Base-by-base conservation (phyloP, 2,888 invertebrate genomes). In the Lepidochrysops patricia region DNA sequence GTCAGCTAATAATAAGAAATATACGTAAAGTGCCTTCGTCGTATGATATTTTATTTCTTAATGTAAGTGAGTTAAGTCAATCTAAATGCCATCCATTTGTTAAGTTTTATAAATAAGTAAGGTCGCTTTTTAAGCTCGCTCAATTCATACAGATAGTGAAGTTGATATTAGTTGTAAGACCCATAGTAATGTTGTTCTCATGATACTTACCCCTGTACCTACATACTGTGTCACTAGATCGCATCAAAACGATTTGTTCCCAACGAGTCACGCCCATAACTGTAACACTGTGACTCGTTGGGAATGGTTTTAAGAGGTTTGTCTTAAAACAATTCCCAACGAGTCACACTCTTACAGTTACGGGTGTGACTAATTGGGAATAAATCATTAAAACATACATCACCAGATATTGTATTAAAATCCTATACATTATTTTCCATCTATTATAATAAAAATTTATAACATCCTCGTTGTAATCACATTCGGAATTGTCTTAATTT, bases 1-100 rank as follows among this genome's bases (percentile, higher is more conserved):
- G 75, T 71, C 67, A 67, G 82, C 81, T 84, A 81, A 54, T 81
- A 74, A 68, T 75, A 75, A 79, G 71, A 74, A 79, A 76, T 67
- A 80, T 77, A 76, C 75, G 73, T 82, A 72, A 83, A 80, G 85
- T 87, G 86, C 86, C 88, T 85, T 87, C 77, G 78, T 82, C 82
- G 78, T 86, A 82, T 82, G 82, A 80, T 80, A 81, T 81, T 81
- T 76, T 77, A 76, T 78, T 77, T 79, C 72, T 76, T 78, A 80
- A 71, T 77, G 58, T 89, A 88, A 88, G 88, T 82, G 83, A 80
- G 86, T 85, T 89, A 89, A 89, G 89, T 89, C 88, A 88, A 84
- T 83, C 84, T 84, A 84, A 86, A 89, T 89, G 89, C 89, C 89
- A 89, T 89, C 88, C 88, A 88, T 83, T 88, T 87, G 88, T 88